Base-by-base conservation (phyloP, 2,113 vertebrate species). In the Sprattus sprattus region DNA sequence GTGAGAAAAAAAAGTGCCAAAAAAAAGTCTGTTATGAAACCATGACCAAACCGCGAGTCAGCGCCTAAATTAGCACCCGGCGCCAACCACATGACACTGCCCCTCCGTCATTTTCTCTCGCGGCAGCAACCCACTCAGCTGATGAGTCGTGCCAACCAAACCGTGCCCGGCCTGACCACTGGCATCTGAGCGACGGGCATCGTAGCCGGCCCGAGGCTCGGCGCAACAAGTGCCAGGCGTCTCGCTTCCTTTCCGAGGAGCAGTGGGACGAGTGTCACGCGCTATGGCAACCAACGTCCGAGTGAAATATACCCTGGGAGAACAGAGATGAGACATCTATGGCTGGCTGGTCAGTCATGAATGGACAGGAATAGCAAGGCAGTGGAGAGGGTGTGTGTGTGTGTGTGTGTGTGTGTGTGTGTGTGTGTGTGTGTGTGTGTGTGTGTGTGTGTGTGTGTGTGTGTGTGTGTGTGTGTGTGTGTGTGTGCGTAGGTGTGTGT, bases 41-140 rank as follows among this genome's bases (percentile, higher is more conserved):
- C 28, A 78, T 78, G 71, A 78, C 71, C 16, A 78, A 39, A 39
- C 13, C 39, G 71, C 71, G 71, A 78, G 71, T 78, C 71, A 78
- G 71, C 71, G 71, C 39, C 28, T 78, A 44, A 78, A 78, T 78
- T 78, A 78, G 71, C 71, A 32, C 71, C 15, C 10, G 32, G 28
- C 71, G 28, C 71, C 71, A 44, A 78, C 71, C 11, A 32, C 25
- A 39, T 78, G 71, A 78, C 71, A 78, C 71, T 13, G 71, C 44
- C 71, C 25, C 71, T 32, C 28, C 71, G 44, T 11, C 25, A 39
- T 3, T 39, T 39, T 5, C 71, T 78, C 11, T 78, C 71, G 71
- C 25, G 13, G 16, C 32, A 32, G 32, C 28, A 78, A 39, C 71
- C 71, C 71, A 78, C 71, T 78, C 71, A 78, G 28, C 71, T 44